Evolutionary conservation across 1,140 invertebrate genomes (phyloP).

Genomic region (Drosophila ficusphila): DNA sequence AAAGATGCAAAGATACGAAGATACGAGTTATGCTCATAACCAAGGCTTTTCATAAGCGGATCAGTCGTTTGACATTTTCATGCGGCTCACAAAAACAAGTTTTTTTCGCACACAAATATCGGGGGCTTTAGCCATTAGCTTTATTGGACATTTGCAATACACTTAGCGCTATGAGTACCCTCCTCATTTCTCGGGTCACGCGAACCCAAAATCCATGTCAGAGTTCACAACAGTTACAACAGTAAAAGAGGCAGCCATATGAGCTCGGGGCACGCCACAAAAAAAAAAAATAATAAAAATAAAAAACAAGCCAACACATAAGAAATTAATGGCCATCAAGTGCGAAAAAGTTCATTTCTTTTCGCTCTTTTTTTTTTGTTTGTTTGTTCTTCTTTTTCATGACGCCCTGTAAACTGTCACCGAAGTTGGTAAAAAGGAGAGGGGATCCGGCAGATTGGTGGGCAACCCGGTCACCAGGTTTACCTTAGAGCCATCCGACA

Average conservation of each 20-base stretch:
- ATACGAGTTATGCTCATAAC: constrained; percentile 30
- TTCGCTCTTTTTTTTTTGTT: background rate
- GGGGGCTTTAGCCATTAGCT: constrained; percentile 30
- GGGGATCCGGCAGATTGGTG: constrained; percentile 22
- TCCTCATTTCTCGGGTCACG: constrained; percentile 19
- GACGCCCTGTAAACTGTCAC: constrained; percentile 49
- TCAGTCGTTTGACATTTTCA: constrained; percentile 51
- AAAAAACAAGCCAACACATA: constrained; percentile 23
- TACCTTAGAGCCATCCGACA: constrained; percentile 22
- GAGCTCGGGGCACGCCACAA: constrained; percentile 50
- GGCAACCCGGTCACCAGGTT: constrained; percentile 38
- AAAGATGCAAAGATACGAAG: background rate
- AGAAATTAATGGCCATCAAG: constrained; percentile 68
- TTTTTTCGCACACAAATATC: constrained; percentile 20
- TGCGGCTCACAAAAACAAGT: constrained; percentile 31
- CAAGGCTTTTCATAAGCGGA: constrained; percentile 46
- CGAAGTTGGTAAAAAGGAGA: constrained; percentile 20
- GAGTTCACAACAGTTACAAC: constrained; percentile 48
- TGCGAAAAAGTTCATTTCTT: constrained; percentile 67
- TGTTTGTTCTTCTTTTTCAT: constrained; percentile 11
- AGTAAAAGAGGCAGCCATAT: constrained; percentile 23
- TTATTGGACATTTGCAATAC: constrained; percentile 24
- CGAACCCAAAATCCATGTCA: constrained; percentile 44
- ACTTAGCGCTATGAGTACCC: background rate
- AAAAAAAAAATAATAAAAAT: constrained; percentile 13